phyloP scores from a whole-genome alignment of 2,113 vertebrate genomes.

The Pagrus major region DNA sequence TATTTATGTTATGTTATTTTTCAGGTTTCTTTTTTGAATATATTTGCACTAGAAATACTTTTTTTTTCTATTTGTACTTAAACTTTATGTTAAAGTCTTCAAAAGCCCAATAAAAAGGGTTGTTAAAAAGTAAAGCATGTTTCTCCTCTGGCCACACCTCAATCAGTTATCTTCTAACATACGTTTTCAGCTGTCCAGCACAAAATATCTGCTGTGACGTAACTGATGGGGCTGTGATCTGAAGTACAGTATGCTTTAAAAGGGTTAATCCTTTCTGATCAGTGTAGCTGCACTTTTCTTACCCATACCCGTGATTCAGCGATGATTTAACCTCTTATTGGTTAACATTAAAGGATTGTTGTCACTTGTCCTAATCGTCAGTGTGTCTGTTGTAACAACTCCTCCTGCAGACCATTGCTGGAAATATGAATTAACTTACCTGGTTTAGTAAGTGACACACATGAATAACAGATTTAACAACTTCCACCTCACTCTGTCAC shows the following conservation, averaged over 20 bases:
- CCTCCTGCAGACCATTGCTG: neutral
- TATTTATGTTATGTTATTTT: no score
- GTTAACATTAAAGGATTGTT: neutral
- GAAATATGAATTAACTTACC: neutral
- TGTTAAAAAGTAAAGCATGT: no score
- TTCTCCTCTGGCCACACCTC: neutral
- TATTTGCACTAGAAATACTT: no score
- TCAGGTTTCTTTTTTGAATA: no score
- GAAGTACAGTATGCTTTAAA: neutral
- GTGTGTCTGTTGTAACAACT: neutral
- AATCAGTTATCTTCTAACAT: neutral
- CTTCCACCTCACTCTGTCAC: constrained; percentile 5
- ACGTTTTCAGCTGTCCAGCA: neutral
- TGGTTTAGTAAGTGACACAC: neutral
- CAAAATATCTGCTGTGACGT: neutral
- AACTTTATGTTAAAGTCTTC: no score
- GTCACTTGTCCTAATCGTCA: no score
- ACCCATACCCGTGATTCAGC: neutral
- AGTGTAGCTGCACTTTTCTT: neutral
- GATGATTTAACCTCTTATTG: neutral
- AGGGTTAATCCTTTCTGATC: no score
- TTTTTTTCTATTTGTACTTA: no score
- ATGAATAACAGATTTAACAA: neutral
- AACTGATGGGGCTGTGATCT: neutral
- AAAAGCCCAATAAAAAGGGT: no score